A percentile compares a stretch with the other conserved stretches of the same genome.
Evolutionary conservation across 2,113 vertebrate genomes (phyloP).

Genomic region (Bettongia penicillata): DNA sequence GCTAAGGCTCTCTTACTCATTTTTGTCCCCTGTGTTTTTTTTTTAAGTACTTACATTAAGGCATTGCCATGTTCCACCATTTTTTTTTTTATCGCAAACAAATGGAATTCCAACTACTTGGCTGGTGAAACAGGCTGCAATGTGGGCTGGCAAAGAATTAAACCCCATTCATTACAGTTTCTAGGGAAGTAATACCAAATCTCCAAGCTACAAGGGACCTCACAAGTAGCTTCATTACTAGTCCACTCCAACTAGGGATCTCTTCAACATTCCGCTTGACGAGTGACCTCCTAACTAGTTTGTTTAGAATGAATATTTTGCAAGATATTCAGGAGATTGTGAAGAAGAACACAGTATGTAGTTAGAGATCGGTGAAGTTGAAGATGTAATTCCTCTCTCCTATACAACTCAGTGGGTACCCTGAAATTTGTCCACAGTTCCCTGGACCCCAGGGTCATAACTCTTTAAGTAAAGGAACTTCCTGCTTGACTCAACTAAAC

Average conservation of each 20-base stretch:
- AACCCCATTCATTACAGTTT: neutral
- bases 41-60: neutral
- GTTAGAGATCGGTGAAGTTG: neutral
- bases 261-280: neutral
- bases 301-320: neutral
- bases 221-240: neutral
- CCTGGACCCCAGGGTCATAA: neutral
- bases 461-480: neutral
- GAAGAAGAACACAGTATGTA: neutral
- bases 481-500: neutral
- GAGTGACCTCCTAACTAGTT: neutral
- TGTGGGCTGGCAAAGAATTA: neutral
- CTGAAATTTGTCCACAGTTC: neutral
- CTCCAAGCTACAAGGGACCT: neutral
- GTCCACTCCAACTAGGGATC: neutral
- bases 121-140: neutral
- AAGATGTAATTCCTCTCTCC: neutral
- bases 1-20: neutral
- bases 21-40: neutral
- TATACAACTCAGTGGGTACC: neutral
- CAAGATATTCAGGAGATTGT: neutral
- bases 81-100: neutral
- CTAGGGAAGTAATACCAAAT: neutral
- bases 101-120: neutral
- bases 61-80: neutral